Evolutionary conservation across 2,797 vertebrate genomes (phyloP).

Genomic region (Gymnocypris eckloni): DNA sequence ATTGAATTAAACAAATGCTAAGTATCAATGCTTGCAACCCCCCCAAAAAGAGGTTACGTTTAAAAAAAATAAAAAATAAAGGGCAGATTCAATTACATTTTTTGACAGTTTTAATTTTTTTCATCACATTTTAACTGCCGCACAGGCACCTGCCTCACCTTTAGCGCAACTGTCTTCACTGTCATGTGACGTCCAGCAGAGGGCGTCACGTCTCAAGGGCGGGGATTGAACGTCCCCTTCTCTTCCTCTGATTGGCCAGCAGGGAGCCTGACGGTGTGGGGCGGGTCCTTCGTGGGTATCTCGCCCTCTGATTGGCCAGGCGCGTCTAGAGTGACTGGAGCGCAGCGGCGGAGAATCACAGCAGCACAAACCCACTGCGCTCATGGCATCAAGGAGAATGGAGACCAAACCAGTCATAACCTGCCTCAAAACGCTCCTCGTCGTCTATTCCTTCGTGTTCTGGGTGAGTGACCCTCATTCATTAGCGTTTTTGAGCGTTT

Average conservation of each 20-base stretch:
- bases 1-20: background rate
- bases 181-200: constrained; percentile 50
- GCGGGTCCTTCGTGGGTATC: constrained; percentile 20
- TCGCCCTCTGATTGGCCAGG: constrained; percentile 57
- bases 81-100: background rate
- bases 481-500: background rate
- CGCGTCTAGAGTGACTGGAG: constrained; percentile 53
- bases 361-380: constrained; percentile 61
- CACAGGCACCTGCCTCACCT: constrained; percentile 44
- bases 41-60: no score
- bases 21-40: background rate
- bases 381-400: constrained; percentile 92
- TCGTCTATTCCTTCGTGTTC: constrained; percentile 98
- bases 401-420: constrained; percentile 99
- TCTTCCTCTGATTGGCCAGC: constrained; percentile 31
- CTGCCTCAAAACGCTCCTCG: constrained; percentile 97
- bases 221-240: background rate
- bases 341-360: constrained; percentile 56
- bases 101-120: background rate
- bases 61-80: no score
- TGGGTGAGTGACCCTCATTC: constrained; percentile 83
- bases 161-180: constrained; percentile 49
- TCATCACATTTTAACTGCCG: background rate
- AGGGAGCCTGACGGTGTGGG: background rate
- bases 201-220: constrained; percentile 40